Base-by-base conservation (phyloP, 2,888 invertebrate genomes). In the Amphipyra berbera region DNA sequence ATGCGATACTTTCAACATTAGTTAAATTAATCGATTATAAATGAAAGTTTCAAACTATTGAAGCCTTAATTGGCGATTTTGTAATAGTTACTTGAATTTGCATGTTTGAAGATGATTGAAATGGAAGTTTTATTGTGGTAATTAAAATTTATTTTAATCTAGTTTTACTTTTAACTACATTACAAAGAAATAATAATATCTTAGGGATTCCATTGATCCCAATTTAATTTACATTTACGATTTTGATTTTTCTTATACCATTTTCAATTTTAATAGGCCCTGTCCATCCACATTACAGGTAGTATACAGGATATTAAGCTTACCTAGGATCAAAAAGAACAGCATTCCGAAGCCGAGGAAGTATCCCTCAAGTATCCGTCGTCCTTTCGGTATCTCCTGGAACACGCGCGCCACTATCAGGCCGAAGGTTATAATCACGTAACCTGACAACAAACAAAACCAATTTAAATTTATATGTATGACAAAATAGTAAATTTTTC, bases 321-420 rank as follows among this genome's bases (percentile, higher is more conserved):
- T 35, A 96, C 96, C 97, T 78, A 97, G 92, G 54, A 96, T 93
- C 46, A 96, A 95, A 85, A 97, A 97, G 77, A 97, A 95, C 68
- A 97, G 90, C 67, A 97, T 95, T 5, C 97, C 97, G 58, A 97
- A 90, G 9, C 96, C 96, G n/a, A 97, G 94, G 50, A 97, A 91
- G 63, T 96, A 95, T n/a, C 96, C 94, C 86, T 97, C 97, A 82
- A 96, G 90, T 57, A 96, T 95, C 73, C 96, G 93, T 69, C 95
- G 93, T 6, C 96, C 96, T 37, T 91, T 94, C 41, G 96, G 96
- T 68, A 97, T 92, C 90, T 97, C 97, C 30, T 96, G 96, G 73
- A 95, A 94, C 5, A 96, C 87, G 27, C 96, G 95, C 13, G 96
- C 97, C 67, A 97, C 85, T 56, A 97, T 93, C 70, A 97, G 91